Evolutionary conservation across 1,140 invertebrate species (phyloP), one percentile per base, ranked within the genome.

Genomic region (Ceratoteleas bidentatus): DNA sequence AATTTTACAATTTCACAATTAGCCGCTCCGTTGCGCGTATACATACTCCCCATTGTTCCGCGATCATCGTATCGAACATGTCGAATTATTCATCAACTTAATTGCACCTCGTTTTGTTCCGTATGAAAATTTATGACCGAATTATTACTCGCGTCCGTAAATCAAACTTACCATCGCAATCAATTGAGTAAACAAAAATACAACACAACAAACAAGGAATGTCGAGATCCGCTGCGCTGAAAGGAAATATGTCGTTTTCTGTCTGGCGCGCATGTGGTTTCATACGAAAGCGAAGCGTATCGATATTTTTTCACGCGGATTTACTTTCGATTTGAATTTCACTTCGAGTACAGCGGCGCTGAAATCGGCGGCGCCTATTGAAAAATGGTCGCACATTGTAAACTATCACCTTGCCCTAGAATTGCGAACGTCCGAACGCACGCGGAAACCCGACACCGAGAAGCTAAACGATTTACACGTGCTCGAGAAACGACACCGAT

Each of bases 371-470:
- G 43, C 2, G 2, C 34, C 36, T 34, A 38, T 57, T 50, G 36
- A 66, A 69, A 73, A 68, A 56, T 72, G 13, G 54, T 50, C 33
- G 14, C 36, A 9, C 52, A 68, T 64, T 73, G 77, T 64, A 65
- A 64, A 74, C 70, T 84, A 75, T 85, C 84, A 83, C 87, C 87
- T 86, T 87, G 85, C 66, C 75, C 87, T 36, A 87, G 81, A 87
- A 86, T 86, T 69, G 24, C 50, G 60, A 65, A 64, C 68, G 61
- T 73, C 62, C 49, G 33, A 40, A 15, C 33, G 14, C 74, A 60
- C 50, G 64, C 75, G 65, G 72, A 80, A 80, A 83, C 66, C 14
- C 9, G 70, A 66, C 65, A 49, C 47, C 57, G 50, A 80, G 77
- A 82, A 62, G 82, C 45, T 58, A 47, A 69, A 61, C 45, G 53